Evolutionary conservation across 1,140 invertebrate genomes (phyloP), one percentile per base, ranked within the genome.

Genomic region (Batillaria attramentaria): DNA sequence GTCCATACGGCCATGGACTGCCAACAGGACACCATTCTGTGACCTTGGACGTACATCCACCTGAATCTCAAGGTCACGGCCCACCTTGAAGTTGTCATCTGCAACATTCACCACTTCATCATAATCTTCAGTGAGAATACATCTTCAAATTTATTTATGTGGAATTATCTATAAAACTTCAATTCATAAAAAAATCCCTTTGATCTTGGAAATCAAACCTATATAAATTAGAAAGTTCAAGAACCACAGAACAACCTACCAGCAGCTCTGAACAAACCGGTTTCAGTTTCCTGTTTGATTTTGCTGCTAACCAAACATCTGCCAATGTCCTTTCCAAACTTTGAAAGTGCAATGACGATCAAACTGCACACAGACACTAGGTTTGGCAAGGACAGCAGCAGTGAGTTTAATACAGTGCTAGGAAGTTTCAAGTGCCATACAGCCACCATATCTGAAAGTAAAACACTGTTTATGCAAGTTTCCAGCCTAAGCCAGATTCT

Each of bases 31-130:
- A 28, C 97, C 97, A 2, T 94, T 94, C 16, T 94, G 93, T 77
- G 94, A 94, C 35, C 98, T 93, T 10, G 98, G 96, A 84, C 96
- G 96, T 65, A 99, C 95, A 54, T 97, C 95, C 92, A 99, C 93
- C 50, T 93, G 93, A 68, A 99, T 95, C 3, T 94, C 94, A 54
- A 98, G 93, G 77, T 95, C 94, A 60, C 92, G 89, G 0, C 96
- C 96, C 3, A 98, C 95, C 33, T 90, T 92, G 90, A 95, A 97
- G 86, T 93, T 93, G n/a, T 96, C 94, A 79, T 78, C 87, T 88
- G 81, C 35, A 73, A 85, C 72, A 78, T 62, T 69, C 33, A 13
- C 0, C 46, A 60, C 33, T 28, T 39, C 24, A 39, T 62, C 57
- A 18, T 62, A 31, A 62, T 16, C 10, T 62, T 62, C n/a, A 28